These are phyloP conservation scores for Macrocentrus cingulum DNA, from an alignment of 1,140 invertebrate genomes.

Conservation along the genomic window DNA sequence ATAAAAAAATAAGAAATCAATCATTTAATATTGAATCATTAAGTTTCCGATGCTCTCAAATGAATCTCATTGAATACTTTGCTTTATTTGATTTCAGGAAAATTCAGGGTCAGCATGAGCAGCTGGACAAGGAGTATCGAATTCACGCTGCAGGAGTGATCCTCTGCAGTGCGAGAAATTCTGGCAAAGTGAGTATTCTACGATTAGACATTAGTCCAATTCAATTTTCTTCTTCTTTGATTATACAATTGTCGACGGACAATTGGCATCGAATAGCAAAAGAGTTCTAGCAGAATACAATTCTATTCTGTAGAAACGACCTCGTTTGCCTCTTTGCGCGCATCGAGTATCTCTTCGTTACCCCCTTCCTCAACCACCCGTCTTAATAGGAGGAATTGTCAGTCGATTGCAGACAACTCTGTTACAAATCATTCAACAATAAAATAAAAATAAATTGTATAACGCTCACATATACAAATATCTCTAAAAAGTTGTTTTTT, in stretches of 20 bases:
- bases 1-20: too few relatives aligned
- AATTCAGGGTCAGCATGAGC: conserved; percentile 72
- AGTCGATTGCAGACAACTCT: not conserved
- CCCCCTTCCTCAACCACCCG: too few relatives aligned
- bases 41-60: too few relatives aligned
- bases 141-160: conserved; percentile 70
- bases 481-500: too few relatives aligned
- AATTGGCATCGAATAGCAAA: not conserved
- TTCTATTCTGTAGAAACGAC: not conserved
- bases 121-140: conserved; percentile 71
- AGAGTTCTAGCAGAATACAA: not conserved
- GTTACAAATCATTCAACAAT: too few relatives aligned
- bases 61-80: too few relatives aligned
- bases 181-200: conserved; percentile 65
- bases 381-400: not conserved
- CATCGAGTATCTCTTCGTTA: not conserved
- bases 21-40: too few relatives aligned
- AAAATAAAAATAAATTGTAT: too few relatives aligned
- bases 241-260: not conserved
- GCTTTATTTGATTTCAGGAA: conserved; percentile 57
- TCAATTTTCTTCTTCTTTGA: conserved; percentile 2
- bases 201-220: not conserved
- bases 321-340: not conserved
- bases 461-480: too few relatives aligned
- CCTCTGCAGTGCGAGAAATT: conserved; percentile 66